Evolutionary conservation across 2,888 invertebrate species (phyloP), one percentile per base, ranked within the genome.

Genomic region (Drosophila leonis): DNA sequence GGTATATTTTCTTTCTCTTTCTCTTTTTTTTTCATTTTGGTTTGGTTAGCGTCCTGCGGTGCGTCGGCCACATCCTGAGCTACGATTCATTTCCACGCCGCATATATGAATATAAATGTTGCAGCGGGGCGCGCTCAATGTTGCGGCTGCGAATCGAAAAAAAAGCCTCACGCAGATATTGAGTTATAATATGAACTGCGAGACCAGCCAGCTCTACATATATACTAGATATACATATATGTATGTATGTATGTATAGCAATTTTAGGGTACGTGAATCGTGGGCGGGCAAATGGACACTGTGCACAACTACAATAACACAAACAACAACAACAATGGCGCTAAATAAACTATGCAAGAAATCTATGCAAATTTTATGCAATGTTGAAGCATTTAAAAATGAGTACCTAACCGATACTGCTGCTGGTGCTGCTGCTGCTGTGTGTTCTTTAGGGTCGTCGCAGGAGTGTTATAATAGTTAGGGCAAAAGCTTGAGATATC

Each of bases 291-390:
- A 72, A 75, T 64, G 80, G 76, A 82, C 88, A 88, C 67, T 66
- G 77, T 76, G 65, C 49, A 46, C 60, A 55, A 37, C 61, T 42
- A 59, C 49, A 65, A 51, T 6, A 54, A 67, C 27, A 60, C 46
- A 13, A 67, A 55, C 20, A 70, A 57, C 27, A 60, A 51, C n/a
- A 67, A 55, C 20, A 70, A 57, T 60, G 67, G 59, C 75, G 84
- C 87, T 86, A 86, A 84, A 84, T 89, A 84, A 84, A 84, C 89
- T 89, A 89, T 87, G 82, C 77, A 57, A 68, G 60, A 83, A 83
- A 84, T 82, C 55, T 89, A 84, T 84, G 84, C 89, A 87, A 89
- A 84, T 84, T 83, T 89, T 84, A 84, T 84, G 89, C 84, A 87
- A 88, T 87, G 84, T 71, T 73, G 71, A 82, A 89, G 89, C 84